A percentile compares a stretch with the other conserved stretches of the same genome.
Conservation (phyloP, 2,113 vertebrate species). For the Cathartes aura region DNA sequence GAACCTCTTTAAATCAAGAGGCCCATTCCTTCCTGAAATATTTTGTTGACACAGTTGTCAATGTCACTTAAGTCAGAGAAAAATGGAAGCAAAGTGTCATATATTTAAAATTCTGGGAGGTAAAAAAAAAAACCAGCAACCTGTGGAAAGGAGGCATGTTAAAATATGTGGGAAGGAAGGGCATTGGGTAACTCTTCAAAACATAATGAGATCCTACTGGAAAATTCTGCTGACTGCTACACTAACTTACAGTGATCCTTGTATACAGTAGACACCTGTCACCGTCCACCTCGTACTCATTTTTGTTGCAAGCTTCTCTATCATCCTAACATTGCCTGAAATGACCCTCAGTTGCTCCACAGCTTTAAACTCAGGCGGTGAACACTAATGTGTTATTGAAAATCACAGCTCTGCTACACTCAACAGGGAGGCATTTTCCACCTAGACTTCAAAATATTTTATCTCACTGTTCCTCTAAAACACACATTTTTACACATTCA, state of each 20-base stretch:
- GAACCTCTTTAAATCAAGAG: neutral
- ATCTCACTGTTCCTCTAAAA: neutral
- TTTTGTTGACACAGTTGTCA: neutral
- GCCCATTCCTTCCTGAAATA: neutral
- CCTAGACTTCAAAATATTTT: neutral
- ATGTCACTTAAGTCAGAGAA: neutral
- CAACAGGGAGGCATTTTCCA: neutral
- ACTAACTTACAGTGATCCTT: neutral
- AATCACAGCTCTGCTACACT: neutral
- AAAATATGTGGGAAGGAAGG: neutral
- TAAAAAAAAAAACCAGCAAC: neutral
- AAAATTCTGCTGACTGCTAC: neutral
- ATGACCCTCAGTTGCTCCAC: neutral
- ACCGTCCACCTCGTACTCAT: neutral
- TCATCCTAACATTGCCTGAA: neutral
- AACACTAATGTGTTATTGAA: neutral
- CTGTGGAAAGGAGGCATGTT: neutral
- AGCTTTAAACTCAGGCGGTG: neutral
- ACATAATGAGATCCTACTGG: neutral
- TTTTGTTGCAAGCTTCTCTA: neutral
- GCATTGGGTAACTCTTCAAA: neutral
- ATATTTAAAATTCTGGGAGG: neutral
- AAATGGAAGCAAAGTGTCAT: neutral
- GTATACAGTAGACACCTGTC: neutral
- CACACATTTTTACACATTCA: neutral